phyloP scores from a whole-genome alignment of 2,797 vertebrate species.

The Tadarida brasiliensis region DNA sequence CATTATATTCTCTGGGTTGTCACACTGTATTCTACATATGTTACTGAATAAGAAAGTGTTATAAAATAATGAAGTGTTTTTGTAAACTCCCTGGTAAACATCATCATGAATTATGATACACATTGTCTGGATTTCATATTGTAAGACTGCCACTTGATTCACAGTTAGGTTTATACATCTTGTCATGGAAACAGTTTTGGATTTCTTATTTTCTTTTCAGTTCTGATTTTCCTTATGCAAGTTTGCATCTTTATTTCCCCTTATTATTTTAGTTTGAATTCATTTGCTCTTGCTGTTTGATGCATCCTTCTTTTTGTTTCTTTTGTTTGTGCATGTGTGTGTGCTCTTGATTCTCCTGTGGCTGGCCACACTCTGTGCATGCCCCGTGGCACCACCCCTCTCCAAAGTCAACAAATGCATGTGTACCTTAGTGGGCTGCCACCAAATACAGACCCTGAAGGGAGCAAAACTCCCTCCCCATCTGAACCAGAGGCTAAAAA shows the following conservation, averaged over 20 bases:
- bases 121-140: conserved; percentile 89
- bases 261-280: conserved; percentile 88
- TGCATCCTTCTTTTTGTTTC: conserved; percentile 88
- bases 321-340: conserved; percentile 87
- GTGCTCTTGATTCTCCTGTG: conserved; percentile 88
- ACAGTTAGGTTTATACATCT: conserved; percentile 88
- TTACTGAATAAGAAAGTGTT: conserved; percentile 87
- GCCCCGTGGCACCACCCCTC: conserved; percentile 86
- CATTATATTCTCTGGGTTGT: conserved; percentile 84
- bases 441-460: conserved; percentile 90
- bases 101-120: conserved; percentile 86
- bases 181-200: conserved; percentile 88
- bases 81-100: conserved; percentile 88
- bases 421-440: conserved; percentile 92
- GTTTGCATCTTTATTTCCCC: conserved; percentile 76
- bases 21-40: conserved; percentile 83
- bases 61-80: conserved; percentile 89
- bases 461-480: conserved; percentile 89
- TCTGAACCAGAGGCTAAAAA: conserved; percentile 92
- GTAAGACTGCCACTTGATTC: conserved; percentile 88
- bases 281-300: conserved; percentile 85
- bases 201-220: conserved; percentile 88
- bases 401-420: conserved; percentile 91
- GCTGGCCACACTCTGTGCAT: conserved; percentile 89
- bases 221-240: conserved; percentile 88